These are phyloP conservation scores for Epizoanthus ramosus DNA, from an alignment of 92 coral and sea anemone genomes.

Conservation along the genomic window DNA sequence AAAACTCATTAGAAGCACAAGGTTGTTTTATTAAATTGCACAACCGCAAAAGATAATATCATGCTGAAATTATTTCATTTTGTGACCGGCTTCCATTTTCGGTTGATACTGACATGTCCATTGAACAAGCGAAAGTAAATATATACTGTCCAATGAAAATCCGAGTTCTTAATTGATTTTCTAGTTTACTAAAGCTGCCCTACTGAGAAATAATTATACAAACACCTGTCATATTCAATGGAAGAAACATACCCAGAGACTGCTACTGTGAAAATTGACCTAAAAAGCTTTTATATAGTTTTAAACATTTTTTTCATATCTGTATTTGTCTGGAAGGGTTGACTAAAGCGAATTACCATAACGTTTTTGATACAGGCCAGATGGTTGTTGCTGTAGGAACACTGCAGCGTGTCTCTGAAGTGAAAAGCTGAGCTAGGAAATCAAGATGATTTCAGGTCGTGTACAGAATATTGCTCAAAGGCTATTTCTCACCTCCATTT, in stretches of 20 bases:
- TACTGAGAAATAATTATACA: not conserved
- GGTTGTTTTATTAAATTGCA: not conserved
- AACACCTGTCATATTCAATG: slow-evolving; percentile 14
- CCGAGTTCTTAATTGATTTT: slow-evolving; percentile 1
- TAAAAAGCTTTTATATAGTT: not conserved
- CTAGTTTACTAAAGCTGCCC: slow-evolving; percentile 3
- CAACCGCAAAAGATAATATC: not conserved
- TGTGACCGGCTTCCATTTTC: not conserved
- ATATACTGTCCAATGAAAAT: not conserved
- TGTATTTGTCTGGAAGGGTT: not conserved
- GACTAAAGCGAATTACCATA: not conserved
- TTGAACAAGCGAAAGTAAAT: not conserved
- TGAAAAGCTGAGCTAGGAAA: not conserved
- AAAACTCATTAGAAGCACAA: not conserved
- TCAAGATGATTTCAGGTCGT: not conserved
- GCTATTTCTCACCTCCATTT: not conserved
- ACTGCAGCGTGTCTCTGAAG: not conserved
- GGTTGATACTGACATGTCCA: not conserved
- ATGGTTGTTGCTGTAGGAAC: not conserved
- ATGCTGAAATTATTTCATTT: not conserved
- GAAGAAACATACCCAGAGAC: not conserved
- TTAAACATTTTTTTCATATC: not conserved
- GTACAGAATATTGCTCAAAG: not conserved
- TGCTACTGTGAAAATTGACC: not conserved
- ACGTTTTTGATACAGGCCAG: not conserved